Conservation (phyloP, 1,140 invertebrate genomes). For the Steinernema khuongi region DNA sequence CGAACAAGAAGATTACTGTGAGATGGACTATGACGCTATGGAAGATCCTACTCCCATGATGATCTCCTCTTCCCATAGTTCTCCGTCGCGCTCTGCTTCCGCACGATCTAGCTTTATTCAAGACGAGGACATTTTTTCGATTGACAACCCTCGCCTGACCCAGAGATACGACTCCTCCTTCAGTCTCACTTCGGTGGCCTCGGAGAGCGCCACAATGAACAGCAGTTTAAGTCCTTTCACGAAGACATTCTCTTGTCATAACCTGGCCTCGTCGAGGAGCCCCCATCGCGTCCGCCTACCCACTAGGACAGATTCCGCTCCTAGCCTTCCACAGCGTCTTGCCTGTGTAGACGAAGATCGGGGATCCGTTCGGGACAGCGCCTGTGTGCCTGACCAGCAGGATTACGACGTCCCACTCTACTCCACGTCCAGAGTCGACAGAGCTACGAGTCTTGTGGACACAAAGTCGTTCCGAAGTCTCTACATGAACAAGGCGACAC, state of each 20-base stretch:
- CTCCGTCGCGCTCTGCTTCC: not conserved
- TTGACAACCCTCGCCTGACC: not conserved
- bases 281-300: not conserved
- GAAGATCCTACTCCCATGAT: not conserved
- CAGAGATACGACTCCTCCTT: not conserved
- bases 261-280: not conserved
- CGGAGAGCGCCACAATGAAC: not conserved
- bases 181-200: not conserved
- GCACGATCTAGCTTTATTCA: not conserved
- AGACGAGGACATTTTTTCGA: not conserved
- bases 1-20: slow-evolving; percentile 23
- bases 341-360: not conserved
- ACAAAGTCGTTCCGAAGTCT: not conserved
- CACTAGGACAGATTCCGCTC: not conserved
- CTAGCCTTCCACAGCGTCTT: not conserved
- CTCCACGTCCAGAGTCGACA: not conserved
- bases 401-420: not conserved
- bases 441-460: not conserved
- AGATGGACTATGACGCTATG: slow-evolving; percentile 30
- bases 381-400: slow-evolving; percentile 1
- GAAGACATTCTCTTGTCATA: not conserved
- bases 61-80: slow-evolving; percentile 7
- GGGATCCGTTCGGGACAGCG: not conserved
- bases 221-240: not conserved
- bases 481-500: not conserved